These are phyloP conservation scores for Chlorodrepanis virens DNA, from an alignment of 2,113 vertebrate species.

Conservation along the genomic window DNA sequence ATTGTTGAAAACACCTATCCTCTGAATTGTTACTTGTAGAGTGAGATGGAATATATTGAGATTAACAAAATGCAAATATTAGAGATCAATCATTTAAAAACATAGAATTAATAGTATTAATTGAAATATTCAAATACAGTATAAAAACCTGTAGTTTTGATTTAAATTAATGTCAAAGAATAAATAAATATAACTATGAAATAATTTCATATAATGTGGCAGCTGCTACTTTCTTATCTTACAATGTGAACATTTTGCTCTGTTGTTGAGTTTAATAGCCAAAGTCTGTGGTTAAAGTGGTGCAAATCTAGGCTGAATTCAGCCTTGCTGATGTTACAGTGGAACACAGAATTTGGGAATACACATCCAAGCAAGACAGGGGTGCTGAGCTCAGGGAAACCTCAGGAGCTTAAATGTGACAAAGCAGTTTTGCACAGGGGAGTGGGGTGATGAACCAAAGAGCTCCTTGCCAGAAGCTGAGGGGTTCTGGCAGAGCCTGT, in stretches of 20 bases:
- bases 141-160: accelerated
- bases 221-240: not conserved
- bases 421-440: not conserved
- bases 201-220: not conserved
- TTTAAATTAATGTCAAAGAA: not conserved
- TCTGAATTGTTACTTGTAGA: not conserved
- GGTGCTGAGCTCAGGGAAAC: not conserved
- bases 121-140: not conserved
- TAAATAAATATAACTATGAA: not conserved
- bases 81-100: not conserved
- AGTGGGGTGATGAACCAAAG: not conserved
- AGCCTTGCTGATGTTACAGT: accelerated
- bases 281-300: not conserved
- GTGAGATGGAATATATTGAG: not conserved
- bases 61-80: not conserved
- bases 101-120: not conserved
- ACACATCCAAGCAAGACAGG: not conserved
- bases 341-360: not conserved
- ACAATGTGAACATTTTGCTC: not conserved
- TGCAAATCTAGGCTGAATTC: not conserved
- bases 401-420: not conserved
- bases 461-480: not conserved
- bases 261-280: not conserved
- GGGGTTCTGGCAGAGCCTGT: not conserved
- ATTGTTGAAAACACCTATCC: not conserved